Conservation (phyloP, 2,797 vertebrate genomes). For the Anabacerthia variegaticeps region DNA sequence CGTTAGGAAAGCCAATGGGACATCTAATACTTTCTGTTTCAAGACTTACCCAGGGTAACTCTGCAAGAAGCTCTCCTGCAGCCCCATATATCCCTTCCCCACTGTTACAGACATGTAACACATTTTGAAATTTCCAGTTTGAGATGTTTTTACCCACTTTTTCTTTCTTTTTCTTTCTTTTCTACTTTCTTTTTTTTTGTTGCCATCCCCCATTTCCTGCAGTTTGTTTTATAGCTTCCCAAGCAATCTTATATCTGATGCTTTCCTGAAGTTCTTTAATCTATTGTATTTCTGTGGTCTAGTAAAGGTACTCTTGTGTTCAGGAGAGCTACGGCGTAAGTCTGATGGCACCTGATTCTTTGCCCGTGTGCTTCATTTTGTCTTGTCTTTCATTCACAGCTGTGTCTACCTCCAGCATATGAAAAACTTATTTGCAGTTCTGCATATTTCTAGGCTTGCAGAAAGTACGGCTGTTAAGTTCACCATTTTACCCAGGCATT, state of each 20-base stretch:
- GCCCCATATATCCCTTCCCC: not conserved
- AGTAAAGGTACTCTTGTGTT: not conserved
- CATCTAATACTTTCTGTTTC: not conserved
- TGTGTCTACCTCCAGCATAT: not conserved
- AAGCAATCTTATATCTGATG: not conserved
- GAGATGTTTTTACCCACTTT: not conserved
- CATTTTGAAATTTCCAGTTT: not conserved
- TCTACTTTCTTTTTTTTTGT: not conserved
- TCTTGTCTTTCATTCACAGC: not conserved
- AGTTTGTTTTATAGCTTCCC: not conserved
- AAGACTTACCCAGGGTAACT: not conserved
- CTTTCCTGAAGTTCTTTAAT: not conserved
- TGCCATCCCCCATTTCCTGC: not conserved
- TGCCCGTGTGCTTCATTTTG: not conserved
- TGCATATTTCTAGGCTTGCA: not conserved
- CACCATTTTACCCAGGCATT: accelerated
- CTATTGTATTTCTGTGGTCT: not conserved
- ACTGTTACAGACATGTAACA: not conserved
- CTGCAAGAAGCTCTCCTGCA: not conserved
- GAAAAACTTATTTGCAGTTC: not conserved
- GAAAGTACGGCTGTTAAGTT: not conserved
- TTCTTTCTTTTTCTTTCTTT: too few species aligned
- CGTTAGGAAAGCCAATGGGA: not conserved
- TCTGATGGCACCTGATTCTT: not conserved
- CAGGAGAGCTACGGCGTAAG: not conserved